Base-by-base conservation (phyloP, 2,888 invertebrate species). In the Sminthurinus aureus region DNA sequence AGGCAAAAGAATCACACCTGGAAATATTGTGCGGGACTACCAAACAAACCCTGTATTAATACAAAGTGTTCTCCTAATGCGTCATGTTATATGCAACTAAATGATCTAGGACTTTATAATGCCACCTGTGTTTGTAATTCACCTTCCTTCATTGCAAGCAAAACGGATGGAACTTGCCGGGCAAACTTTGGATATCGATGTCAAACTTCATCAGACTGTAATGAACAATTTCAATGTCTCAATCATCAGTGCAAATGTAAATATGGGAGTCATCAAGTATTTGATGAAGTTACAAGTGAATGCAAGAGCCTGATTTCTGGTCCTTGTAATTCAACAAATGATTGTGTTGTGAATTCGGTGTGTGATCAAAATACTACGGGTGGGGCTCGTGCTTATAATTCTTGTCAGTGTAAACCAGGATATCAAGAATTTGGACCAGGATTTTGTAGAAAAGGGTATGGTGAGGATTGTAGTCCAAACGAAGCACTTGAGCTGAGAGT, bases 341-440 rank as follows among this genome's bases (percentile, higher is more conserved):
- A 71, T 4, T 71, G 71, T 71, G 71, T 71, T 8, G 24, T 71
- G 22, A 20, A 71, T 71, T 71, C 71, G 6, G 22, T 71, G 20
- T 71, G 71, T 71, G 71, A 71, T 24, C 20, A 13, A 22, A n/a
- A n/a, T n/a, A n/a, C n/a, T n/a, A 71, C 22, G 20, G 13, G 52
- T 52, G 71, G 71, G 11, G n/a, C n/a, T n/a, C n/a, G n/a, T n/a
- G 22, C 71, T n/a, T 71, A 9, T 22, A 79, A 79, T 15, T 76
- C 24, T 3, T 76, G 76, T 52, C 76, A 52, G 22, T 76, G 76
- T 52, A 20, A 58, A 8, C 13, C 18, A n/a, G 76, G 76, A 4
- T 76, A 52, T 20, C 18, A 22, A n/a, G 76, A 76, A 22, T 76
- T 76, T 20, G 76, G 76, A 9, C 76, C 76, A 4, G 76, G 76